Conservation (phyloP, 2,797 vertebrate genomes). For the Pelobates cultripes region DNA sequence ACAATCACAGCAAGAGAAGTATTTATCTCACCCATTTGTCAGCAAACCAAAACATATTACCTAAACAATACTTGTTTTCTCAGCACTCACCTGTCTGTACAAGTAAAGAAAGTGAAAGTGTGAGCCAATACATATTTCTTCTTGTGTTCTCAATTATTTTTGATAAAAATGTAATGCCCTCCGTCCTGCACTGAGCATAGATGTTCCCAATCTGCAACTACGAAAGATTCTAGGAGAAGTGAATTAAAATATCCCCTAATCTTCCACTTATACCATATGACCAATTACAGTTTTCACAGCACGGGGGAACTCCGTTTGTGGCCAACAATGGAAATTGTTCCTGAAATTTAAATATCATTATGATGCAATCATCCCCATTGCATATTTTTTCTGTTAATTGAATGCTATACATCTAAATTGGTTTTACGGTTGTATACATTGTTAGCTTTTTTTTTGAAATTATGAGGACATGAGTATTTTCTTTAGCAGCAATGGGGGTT, state of each 20-base stretch:
- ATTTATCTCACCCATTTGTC: neutral
- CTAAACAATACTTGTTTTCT: neutral
- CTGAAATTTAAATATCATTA: neutral
- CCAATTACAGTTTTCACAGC: neutral
- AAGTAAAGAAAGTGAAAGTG: neutral
- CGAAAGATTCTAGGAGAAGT: neutral
- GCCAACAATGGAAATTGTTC: neutral
- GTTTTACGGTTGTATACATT: too few relatives aligned
- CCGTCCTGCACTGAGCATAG: neutral
- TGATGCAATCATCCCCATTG: too few relatives aligned
- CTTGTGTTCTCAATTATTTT: neutral
- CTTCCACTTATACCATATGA: conserved; percentile 8
- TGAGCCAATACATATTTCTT: neutral
- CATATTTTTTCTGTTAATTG: too few relatives aligned
- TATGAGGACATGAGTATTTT: too few relatives aligned
- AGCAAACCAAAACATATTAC: neutral
- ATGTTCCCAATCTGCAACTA: neutral
- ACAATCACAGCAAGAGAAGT: neutral
- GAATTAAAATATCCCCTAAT: neutral
- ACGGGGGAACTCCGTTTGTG: conserved; percentile 42
- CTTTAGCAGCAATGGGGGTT: too few relatives aligned
- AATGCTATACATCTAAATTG: too few relatives aligned
- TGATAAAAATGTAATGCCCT: neutral
- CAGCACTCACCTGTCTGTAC: conserved; percentile 20
- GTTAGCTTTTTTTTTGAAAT: too few relatives aligned